Conservation (phyloP, 1,140 invertebrate genomes). For the Paracyclopina nana region DNA sequence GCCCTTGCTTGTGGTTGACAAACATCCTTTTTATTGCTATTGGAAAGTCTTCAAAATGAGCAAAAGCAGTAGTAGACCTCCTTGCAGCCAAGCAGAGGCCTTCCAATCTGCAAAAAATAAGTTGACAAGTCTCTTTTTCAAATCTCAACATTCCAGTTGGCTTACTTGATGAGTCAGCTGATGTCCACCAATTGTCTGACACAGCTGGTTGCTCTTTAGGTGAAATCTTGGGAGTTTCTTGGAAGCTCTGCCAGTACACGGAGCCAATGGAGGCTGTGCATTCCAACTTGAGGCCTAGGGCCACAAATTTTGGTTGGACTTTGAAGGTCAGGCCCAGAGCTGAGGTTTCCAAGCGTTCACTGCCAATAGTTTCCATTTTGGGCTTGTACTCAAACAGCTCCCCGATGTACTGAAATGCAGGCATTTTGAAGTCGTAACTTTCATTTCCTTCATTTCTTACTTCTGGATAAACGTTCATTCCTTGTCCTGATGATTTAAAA, state of each 20-base stretch:
- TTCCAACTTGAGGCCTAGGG: constrained; percentile 19
- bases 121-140: not conserved
- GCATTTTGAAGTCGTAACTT: not conserved
- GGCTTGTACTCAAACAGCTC: constrained; percentile 18
- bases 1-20: not conserved
- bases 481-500: too few relatives aligned
- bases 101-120: not conserved
- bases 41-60: not conserved
- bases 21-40: not conserved
- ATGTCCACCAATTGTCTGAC: not conserved
- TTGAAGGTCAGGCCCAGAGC: constrained; percentile 19
- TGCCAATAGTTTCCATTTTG: constrained; percentile 17
- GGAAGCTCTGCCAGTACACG: constrained; percentile 17
- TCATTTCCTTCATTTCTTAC: not conserved
- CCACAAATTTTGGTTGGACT: constrained; percentile 13
- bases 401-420: not conserved
- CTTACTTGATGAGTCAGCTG: not conserved
- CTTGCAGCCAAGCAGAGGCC: not conserved
- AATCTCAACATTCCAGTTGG: not conserved
- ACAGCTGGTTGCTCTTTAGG: not conserved
- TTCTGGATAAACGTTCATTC: not conserved
- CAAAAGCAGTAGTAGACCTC: not conserved
- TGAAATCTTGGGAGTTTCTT: not conserved
- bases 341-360: constrained; percentile 19
- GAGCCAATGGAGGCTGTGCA: constrained; percentile 20